Conservation (phyloP, 2,888 invertebrate genomes). For the Apamea crenata region DNA sequence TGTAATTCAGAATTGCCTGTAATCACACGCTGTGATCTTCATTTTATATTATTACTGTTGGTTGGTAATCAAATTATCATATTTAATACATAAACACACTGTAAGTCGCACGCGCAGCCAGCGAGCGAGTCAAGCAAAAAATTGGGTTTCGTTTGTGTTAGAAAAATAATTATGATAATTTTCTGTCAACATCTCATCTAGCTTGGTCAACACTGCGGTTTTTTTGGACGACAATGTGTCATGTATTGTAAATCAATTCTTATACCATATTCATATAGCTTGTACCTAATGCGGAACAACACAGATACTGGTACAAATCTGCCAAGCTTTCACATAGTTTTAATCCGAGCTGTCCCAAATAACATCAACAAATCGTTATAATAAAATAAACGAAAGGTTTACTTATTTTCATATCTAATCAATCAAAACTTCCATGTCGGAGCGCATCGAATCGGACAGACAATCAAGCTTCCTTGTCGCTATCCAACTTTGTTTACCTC, state of each 20-base stretch:
- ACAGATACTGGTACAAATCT: slow-evolving; percentile 21
- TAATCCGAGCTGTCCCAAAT: slow-evolving; percentile 22
- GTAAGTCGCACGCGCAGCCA: slow-evolving; percentile 65
- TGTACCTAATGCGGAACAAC: slow-evolving; percentile 26
- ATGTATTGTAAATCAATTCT: slow-evolving; percentile 15
- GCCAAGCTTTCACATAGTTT: slow-evolving; percentile 48
- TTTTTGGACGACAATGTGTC: slow-evolving; percentile 23
- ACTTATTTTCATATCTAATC: slow-evolving; percentile 51
- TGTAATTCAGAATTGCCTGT: slow-evolving; percentile 80
- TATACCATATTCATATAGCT: slow-evolving; percentile 6
- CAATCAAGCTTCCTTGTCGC: slow-evolving; percentile 41
- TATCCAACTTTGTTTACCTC: slow-evolving; percentile 63
- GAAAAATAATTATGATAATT: slow-evolving; percentile 61
- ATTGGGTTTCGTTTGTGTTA: slow-evolving; percentile 51
- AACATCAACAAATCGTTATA: slow-evolving; percentile 23
- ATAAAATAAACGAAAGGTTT: slow-evolving; percentile 27
- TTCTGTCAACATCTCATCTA: slow-evolving; percentile 56
- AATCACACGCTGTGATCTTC: slow-evolving; percentile 77
- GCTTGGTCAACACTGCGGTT: slow-evolving; percentile 28
- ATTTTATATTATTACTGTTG: slow-evolving; percentile 75
- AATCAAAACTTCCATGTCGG: slow-evolving; percentile 51
- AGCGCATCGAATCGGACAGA: slow-evolving; percentile 40
- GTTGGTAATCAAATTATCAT: slow-evolving; percentile 82
- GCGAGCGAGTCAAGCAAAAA: slow-evolving; percentile 62
- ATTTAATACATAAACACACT: slow-evolving; percentile 75